Conservation (phyloP, 2,113 vertebrate genomes). For the Archilochus colubris region DNA sequence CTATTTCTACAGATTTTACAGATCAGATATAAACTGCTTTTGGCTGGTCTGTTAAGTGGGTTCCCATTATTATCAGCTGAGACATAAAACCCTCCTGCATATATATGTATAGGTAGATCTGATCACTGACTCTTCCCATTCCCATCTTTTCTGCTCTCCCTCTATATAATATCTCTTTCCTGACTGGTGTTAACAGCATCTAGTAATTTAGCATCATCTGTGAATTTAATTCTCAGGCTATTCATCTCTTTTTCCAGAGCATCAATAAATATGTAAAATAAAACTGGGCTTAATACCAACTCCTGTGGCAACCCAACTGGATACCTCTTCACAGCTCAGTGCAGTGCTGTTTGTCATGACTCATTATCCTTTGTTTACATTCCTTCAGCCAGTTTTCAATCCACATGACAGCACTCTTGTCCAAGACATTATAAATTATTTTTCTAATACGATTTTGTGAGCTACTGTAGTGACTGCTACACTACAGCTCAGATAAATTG, state of each 20-base stretch:
- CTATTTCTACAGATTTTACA: not conserved
- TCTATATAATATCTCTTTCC: not conserved
- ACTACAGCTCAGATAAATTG: not conserved
- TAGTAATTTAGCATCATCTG: not conserved
- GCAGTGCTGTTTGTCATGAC: conserved; percentile 18
- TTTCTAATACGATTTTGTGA: conserved; percentile 43
- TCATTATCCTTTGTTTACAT: conserved; percentile 30
- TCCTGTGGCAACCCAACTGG: conserved; percentile 23
- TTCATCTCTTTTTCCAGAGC: conserved; percentile 24
- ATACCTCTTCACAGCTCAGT: not conserved
- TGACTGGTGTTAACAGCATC: not conserved
- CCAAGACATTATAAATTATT: conserved; percentile 30
- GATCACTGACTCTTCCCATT: not conserved
- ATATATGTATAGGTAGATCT: not conserved
- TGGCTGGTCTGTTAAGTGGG: not conserved
- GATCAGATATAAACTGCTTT: not conserved
- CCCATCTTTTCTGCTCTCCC: not conserved
- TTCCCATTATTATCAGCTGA: not conserved
- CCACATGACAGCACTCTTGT: not conserved
- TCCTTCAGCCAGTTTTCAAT: conserved; percentile 1
- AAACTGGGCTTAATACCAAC: not conserved
- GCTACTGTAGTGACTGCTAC: not conserved
- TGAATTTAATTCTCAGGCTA: conserved; percentile 18
- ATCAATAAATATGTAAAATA: conserved; percentile 46
- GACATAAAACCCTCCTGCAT: not conserved